phyloP scores from a whole-genome alignment of 2,797 vertebrate species.

The Mastacembelus armatus region DNA sequence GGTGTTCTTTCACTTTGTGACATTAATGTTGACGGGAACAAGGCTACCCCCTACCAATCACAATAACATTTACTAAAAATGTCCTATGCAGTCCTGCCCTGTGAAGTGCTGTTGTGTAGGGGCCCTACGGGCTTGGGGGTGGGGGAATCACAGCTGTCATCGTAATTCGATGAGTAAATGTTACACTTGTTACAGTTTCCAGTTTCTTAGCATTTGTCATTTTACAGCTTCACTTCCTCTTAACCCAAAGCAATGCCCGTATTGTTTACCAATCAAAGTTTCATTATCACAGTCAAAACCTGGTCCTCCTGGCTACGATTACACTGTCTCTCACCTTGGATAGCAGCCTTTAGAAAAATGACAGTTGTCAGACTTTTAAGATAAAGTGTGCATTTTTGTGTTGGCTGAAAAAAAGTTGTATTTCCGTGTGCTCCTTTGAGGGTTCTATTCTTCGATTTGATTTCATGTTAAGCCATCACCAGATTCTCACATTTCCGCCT shows the following conservation, averaged over 20 bases:
- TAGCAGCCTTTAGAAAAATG: conserved; percentile 23
- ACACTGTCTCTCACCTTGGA: conserved; percentile 28
- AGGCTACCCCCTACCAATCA: neutral
- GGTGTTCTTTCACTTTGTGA: neutral
- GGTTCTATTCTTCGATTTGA: too few species aligned
- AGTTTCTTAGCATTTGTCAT: neutral
- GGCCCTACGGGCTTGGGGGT: too few species aligned
- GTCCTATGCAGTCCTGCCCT: neutral
- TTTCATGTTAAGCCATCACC: too few species aligned
- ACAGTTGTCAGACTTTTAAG: conserved; percentile 24
- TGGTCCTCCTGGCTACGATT: conserved; percentile 16
- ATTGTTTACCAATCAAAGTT: conserved; percentile 40
- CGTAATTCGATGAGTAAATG: neutral
- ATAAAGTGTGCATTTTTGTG: conserved; percentile 1
- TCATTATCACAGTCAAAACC: conserved; percentile 35
- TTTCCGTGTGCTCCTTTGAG: too few species aligned
- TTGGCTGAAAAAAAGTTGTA: too few species aligned
- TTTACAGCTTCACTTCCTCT: conserved; percentile 3
- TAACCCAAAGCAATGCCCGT: conserved; percentile 1
- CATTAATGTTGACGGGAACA: neutral
- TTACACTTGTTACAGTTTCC: neutral
- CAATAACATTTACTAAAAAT: conserved; percentile 3
- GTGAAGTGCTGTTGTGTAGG: neutral
- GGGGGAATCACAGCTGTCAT: neutral
- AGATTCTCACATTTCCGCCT: too few species aligned